These are phyloP conservation scores for Philhelius pedissequus DNA, from an alignment of 2,888 invertebrate species.

Conservation along the genomic window DNA sequence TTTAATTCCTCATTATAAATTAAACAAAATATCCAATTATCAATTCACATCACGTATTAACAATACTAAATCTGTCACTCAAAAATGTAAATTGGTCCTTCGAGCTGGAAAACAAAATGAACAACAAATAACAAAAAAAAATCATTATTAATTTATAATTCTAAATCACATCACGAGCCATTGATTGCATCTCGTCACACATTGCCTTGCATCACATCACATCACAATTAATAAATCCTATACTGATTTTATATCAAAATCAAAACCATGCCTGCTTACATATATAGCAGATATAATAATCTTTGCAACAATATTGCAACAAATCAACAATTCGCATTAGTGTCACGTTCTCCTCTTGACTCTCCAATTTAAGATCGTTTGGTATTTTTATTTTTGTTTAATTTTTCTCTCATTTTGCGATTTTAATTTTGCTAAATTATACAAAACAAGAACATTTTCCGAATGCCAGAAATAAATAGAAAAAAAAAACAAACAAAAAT, in stretches of 20 bases:
- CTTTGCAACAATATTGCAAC: constrained; percentile 2
- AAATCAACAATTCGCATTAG: constrained; percentile 39
- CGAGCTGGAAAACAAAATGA: background rate
- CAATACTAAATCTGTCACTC: constrained; percentile 15
- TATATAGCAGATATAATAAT: background rate
- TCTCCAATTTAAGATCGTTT: background rate
- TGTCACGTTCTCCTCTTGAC: constrained; percentile 53
- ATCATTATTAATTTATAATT: background rate
- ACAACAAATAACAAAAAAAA: background rate
- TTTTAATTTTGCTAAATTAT: background rate
- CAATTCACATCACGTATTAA: background rate
- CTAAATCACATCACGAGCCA: background rate
- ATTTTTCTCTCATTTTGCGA: background rate
- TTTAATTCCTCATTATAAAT: background rate
- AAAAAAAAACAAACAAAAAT: background rate
- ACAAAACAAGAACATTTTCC: constrained; percentile 17
- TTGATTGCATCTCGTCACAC: constrained; percentile 1
- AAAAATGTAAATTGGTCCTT: constrained; percentile 36
- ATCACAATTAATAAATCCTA: background rate
- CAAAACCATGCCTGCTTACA: background rate
- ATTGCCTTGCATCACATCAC: background rate
- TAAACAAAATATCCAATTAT: background rate
- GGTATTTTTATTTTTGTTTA: background rate
- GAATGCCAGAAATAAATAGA: background rate
- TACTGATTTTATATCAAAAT: background rate